A percentile compares a stretch with the other conserved stretches of the same genome.
phyloP scores from a whole-genome alignment of 2,888 invertebrate genomes.

The Melinaea marsaeus region DNA sequence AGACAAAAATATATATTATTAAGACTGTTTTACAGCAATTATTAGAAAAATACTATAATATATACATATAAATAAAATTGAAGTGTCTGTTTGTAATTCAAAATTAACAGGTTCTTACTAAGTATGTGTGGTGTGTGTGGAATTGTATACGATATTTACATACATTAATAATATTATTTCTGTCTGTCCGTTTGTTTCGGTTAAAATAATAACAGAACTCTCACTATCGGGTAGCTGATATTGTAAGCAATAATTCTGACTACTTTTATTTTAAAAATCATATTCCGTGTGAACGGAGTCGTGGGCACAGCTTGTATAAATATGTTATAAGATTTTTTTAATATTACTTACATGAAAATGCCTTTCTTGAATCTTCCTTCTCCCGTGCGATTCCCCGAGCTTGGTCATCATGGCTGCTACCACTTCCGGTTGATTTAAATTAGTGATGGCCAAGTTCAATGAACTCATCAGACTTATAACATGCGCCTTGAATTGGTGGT shows the following conservation, averaged over 20 bases:
- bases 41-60: neutral
- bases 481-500: conserved; percentile 54
- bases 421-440: conserved; percentile 52
- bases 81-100: no score
- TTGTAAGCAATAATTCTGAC: no score
- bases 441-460: conserved; percentile 45
- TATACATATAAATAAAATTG: neutral
- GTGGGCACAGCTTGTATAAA: neutral
- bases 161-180: no score
- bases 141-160: no score
- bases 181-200: no score
- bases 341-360: conserved; percentile 52
- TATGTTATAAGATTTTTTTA: neutral
- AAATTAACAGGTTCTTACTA: no score
- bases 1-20: conserved; percentile 16
- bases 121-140: no score
- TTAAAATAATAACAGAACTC: no score
- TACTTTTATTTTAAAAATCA: no score
- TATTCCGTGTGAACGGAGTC: no score
- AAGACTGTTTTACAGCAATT: neutral
- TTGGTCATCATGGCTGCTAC: conserved; percentile 55
- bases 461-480: conserved; percentile 54
- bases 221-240: no score
- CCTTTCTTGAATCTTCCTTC: conserved; percentile 38
- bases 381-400: conserved; percentile 51